These are phyloP conservation scores for Platycercus adscitus DNA, from an alignment of 2,113 vertebrate species.

Conservation along the genomic window DNA sequence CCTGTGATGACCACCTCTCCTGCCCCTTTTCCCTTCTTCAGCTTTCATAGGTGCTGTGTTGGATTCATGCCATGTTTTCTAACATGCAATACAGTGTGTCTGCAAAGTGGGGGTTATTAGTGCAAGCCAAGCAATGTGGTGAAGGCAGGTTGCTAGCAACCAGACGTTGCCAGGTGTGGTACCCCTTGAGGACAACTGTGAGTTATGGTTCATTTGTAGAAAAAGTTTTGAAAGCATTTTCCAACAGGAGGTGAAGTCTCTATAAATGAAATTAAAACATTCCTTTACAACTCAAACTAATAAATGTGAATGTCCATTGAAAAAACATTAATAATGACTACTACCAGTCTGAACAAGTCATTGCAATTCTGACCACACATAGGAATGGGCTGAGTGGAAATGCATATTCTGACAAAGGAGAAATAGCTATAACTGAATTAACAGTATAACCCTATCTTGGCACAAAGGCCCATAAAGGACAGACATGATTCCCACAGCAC, in stretches of 20 bases:
- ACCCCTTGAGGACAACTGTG: neutral
- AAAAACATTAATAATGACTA: neutral
- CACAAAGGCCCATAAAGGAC: neutral
- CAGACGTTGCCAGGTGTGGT: neutral
- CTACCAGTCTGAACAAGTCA: neutral
- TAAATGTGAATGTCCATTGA: neutral
- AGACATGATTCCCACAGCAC: neutral
- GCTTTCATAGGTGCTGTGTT: neutral
- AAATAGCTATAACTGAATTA: neutral
- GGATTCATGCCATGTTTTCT: neutral
- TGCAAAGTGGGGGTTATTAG: neutral
- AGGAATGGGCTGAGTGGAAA: neutral
- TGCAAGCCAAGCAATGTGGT: neutral
- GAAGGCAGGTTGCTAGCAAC: rapidly evolving
- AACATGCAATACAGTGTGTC: rapidly evolving
- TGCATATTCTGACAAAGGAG: neutral
- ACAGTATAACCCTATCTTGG: neutral
- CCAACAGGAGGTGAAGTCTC: neutral
- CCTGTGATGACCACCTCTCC: neutral
- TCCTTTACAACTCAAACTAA: neutral
- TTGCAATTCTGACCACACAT: neutral
- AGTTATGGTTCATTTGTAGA: neutral
- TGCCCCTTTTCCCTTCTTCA: neutral
- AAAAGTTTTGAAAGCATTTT: neutral
- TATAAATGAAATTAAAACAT: neutral